These are phyloP conservation scores for Melinaea marsaeus DNA, from an alignment of 2,888 invertebrate species.

Conservation along the genomic window DNA sequence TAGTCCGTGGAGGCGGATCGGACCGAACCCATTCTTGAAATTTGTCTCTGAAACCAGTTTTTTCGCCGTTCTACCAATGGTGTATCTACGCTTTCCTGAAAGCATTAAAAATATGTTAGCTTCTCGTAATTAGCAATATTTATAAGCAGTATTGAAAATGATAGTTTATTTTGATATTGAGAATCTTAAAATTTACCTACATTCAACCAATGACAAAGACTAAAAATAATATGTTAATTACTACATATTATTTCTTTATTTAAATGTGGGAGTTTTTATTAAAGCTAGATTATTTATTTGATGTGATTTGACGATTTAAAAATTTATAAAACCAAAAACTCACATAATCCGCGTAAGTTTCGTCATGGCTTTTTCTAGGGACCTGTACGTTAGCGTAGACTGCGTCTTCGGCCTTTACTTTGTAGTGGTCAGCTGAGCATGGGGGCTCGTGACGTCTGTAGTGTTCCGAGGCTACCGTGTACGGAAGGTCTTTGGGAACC, in stretches of 20 bases:
- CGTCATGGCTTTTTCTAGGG: slow-evolving; percentile 84
- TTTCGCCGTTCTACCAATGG: slow-evolving; percentile 90
- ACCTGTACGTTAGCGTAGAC: slow-evolving; percentile 89
- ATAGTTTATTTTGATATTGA: background rate
- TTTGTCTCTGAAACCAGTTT: slow-evolving; percentile 92
- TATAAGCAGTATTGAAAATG: slow-evolving; percentile 1
- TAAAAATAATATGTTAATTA: background rate
- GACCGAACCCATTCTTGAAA: slow-evolving; percentile 90
- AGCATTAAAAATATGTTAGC: slow-evolving; percentile 21
- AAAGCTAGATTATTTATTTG: too few relatives aligned
- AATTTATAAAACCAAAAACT: slow-evolving; percentile 57
- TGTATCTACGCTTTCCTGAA: slow-evolving; percentile 92
- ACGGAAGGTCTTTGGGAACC: slow-evolving; percentile 92
- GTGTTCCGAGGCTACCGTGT: slow-evolving; percentile 92
- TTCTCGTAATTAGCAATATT: slow-evolving; percentile 8
- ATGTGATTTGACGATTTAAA: too few relatives aligned
- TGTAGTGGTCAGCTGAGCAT: slow-evolving; percentile 91
- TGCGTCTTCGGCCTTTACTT: slow-evolving; percentile 88
- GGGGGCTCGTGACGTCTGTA: slow-evolving; percentile 90
- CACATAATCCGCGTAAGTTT: slow-evolving; percentile 94
- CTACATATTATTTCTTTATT: too few relatives aligned
- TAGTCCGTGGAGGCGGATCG: slow-evolving; percentile 91
- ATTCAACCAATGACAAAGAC: background rate
- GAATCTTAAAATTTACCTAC: background rate
- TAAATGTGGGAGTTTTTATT: too few relatives aligned